Conservation (phyloP, 2,113 vertebrate species). For the Indicator maculatus region DNA sequence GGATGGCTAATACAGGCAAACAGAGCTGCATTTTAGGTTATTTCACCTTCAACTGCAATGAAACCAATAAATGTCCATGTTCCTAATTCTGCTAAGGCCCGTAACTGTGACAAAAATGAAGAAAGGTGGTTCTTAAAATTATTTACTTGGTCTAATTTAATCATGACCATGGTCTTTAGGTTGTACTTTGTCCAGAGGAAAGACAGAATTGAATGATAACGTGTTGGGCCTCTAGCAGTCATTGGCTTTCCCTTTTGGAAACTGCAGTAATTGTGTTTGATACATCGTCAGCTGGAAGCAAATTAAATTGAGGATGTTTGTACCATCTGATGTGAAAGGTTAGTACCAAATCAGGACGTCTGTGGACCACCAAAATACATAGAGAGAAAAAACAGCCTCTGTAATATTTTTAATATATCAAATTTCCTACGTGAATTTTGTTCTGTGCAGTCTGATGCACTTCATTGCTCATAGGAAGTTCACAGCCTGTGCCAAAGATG, state of each 20-base stretch:
- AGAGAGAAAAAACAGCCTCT: neutral
- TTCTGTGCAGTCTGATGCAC: neutral
- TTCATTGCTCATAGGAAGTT: neutral
- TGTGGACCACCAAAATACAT: slow-evolving; percentile 16
- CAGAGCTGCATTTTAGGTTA: slow-evolving; percentile 20
- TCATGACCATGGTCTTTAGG: slow-evolving; percentile 28
- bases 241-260: slow-evolving; percentile 41
- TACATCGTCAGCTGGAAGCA: neutral
- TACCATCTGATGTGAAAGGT: slow-evolving; percentile 43
- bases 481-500: neutral
- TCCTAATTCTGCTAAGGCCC: slow-evolving; percentile 17
- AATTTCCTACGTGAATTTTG: neutral
- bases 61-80: slow-evolving; percentile 18
- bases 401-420: neutral
- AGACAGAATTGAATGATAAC: slow-evolving; percentile 57
- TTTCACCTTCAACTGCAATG: slow-evolving; percentile 27
- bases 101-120: neutral
- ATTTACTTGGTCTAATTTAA: slow-evolving; percentile 66
- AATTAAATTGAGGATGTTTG: slow-evolving; percentile 59
- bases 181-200: slow-evolving; percentile 46
- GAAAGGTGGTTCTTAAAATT: slow-evolving; percentile 47
- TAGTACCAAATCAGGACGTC: neutral
- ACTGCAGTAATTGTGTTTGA: slow-evolving; percentile 19
- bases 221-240: slow-evolving; percentile 30
- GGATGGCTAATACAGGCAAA: neutral